Conservation (phyloP, 1,140 invertebrate species). For the silkworm (Bombyx mori) region ASM3026992v2 NC_085121.1:8240501-8241000, state of each 20-base stretch:
- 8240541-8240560: conserved; percentile 68
- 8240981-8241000: conserved; percentile 34
- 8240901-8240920: conserved; percentile 40
- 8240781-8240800: conserved; percentile 62
- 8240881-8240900: conserved; percentile 28
- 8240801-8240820: conserved; percentile 56
- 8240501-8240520: conserved; percentile 72
- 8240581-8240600: conserved; percentile 57
- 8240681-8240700: conserved; percentile 72
- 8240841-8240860: conserved; percentile 44
- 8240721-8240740: conserved; percentile 66
- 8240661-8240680: conserved; percentile 63
- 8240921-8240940: conserved; percentile 67
- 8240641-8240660: conserved; percentile 48
- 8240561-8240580: conserved; percentile 53
- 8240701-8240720: conserved; percentile 71
- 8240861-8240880: conserved; percentile 28
- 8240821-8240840: conserved; percentile 64
- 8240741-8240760: conserved; percentile 58
- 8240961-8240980: conserved; percentile 51
- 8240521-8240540: conserved; percentile 73
- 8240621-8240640: conserved; percentile 46
- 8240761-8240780: conserved; percentile 62
- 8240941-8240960: conserved; percentile 67
- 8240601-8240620: conserved; percentile 37